Conservation (phyloP, 2,113 vertebrate species). For the Tachuris rubrigastra region DNA sequence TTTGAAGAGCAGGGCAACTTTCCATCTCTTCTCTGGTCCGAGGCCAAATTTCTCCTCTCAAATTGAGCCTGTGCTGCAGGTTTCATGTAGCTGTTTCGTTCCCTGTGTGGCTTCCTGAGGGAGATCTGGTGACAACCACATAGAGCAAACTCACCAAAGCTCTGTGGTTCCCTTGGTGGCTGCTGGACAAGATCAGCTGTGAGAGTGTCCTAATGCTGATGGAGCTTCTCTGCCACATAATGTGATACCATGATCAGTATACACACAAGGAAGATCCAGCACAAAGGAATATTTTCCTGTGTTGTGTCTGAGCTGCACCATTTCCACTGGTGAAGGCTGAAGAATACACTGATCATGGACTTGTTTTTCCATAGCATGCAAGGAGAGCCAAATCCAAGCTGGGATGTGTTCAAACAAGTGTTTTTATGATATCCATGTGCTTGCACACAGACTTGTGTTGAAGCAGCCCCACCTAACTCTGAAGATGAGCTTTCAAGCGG, state of each 20-base stretch:
- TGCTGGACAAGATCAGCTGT: background rate
- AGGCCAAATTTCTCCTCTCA: background rate
- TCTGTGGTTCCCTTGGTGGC: background rate
- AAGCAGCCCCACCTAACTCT: background rate
- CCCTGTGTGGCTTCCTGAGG: background rate
- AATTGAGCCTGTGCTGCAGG: background rate
- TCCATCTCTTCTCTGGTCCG: background rate
- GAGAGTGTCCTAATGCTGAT: background rate
- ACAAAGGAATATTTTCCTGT: background rate
- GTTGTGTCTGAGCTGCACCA: background rate
- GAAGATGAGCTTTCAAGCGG: background rate
- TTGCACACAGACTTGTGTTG: background rate
- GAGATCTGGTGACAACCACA: background rate
- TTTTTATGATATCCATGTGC: background rate
- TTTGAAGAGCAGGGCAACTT: background rate
- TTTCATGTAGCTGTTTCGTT: background rate
- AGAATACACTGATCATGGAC: background rate
- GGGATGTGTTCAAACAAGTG: background rate
- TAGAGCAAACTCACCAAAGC: rapidly evolving
- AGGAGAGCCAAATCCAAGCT: background rate
- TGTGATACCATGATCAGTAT: rapidly evolving
- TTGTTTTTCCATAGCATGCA: background rate
- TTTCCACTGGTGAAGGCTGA: rapidly evolving
- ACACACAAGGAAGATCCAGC: background rate
- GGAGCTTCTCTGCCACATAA: rapidly evolving